Evolutionary conservation across 1,140 invertebrate species (phyloP), one percentile per base, ranked within the genome.

Genomic region (Lasaia peninsularis): DNA sequence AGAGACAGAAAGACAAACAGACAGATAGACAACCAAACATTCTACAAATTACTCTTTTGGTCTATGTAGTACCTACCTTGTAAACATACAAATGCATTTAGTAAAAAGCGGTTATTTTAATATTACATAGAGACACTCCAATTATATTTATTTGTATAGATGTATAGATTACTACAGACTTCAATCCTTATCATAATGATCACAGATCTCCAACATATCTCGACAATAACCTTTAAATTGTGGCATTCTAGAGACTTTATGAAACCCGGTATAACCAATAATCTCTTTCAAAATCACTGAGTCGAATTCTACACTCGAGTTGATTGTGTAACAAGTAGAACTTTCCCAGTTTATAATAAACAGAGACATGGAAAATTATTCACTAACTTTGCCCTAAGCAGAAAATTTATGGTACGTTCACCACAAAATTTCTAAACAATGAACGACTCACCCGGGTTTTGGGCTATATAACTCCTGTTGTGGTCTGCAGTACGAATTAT

Each of bases 331-430:
- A 74, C 72, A 72, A 83, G 67, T 75, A 67, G 60, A 77, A 84
- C 77, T 81, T 80, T 66, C 60, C 62, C 59, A 60, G 75, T 71
- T 83, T 78, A 81, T 75, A 82, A 82, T 78, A 77, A 82, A 79
- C 79, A 80, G 76, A 81, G 75, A 80, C 76, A 80, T 68, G 68
- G 74, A 80, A 82, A 79, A 79, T 82, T 82, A 82, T 85, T 82
- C 78, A 75, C 77, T 75, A 82, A 85, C 75, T 85, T 82, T 73
- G 68, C 60, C 66, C 70, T 71, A 75, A 85, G 72, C 69, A 69
- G 65, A 71, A 80, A 81, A 82, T 82, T 81, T 85, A 85, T 85
- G 77, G 79, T 78, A 80, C 70, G 73, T 71, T 85, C 76, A 82
- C 81, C 79, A 68, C 77, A 69, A 77, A 85, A 78, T 82, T 80